These are phyloP conservation scores for Azemiops feae DNA, from an alignment of 2,113 vertebrate genomes.

Conservation along the genomic window DNA sequence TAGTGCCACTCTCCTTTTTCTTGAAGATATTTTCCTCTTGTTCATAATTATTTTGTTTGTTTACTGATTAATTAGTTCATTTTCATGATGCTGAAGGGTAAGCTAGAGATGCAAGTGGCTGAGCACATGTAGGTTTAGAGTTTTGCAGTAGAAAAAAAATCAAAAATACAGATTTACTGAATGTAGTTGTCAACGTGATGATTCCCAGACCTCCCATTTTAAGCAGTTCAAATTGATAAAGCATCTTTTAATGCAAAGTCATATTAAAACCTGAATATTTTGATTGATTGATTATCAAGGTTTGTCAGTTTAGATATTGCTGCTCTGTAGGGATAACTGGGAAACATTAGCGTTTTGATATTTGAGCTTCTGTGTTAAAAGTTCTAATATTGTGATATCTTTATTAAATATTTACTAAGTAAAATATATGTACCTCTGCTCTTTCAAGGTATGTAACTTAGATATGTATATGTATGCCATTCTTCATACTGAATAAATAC, in stretches of 20 bases:
- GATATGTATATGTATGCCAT: neutral
- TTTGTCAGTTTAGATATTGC: neutral
- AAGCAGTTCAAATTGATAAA: neutral
- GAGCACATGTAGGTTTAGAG: neutral
- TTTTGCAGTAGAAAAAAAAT: neutral
- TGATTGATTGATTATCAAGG: neutral
- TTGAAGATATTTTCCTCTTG: neutral
- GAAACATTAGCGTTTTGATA: neutral
- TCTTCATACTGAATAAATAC: neutral
- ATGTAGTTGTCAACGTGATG: neutral
- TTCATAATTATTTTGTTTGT: neutral
- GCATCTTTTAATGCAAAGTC: neutral
- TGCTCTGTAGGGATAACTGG: neutral
- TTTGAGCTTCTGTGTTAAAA: neutral
- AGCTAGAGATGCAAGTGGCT: neutral
- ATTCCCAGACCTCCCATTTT: neutral
- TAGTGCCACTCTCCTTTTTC: neutral
- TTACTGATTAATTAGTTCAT: neutral
- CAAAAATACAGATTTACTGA: neutral
- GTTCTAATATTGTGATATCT: neutral
- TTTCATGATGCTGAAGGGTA: neutral
- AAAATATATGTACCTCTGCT: neutral
- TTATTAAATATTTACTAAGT: neutral
- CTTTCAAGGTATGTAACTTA: neutral
- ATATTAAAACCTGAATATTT: neutral